Conservation (phyloP, 2,888 invertebrate genomes). For the Branchellion lobata region DNA sequence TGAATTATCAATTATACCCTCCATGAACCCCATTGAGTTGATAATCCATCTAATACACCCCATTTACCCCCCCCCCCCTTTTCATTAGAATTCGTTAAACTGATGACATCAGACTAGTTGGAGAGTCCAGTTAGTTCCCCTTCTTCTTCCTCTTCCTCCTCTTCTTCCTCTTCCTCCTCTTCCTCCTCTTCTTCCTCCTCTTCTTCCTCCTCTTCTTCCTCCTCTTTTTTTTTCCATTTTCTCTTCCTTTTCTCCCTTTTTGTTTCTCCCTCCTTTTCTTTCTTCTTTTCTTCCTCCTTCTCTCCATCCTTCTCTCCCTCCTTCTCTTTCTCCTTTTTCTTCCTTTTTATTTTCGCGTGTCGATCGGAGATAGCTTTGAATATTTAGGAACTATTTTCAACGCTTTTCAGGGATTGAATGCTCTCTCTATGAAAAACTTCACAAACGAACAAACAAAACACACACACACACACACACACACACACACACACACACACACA, state of each 20-base stretch:
- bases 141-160: slow-evolving; percentile 35
- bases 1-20: no score
- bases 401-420: no score
- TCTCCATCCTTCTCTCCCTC: slow-evolving; percentile 19
- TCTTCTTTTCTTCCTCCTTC: slow-evolving; percentile 23
- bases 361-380: no score
- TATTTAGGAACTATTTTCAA: no score
- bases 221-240: slow-evolving; percentile 9
- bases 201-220: slow-evolving; percentile 26
- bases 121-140: no score
- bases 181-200: slow-evolving; percentile 23
- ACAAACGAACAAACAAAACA: no score
- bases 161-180: slow-evolving; percentile 37
- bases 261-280: slow-evolving; percentile 30
- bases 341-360: background rate
- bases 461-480: no score
- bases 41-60: no score
- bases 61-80: no score
- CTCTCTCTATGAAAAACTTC: no score
- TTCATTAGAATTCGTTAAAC: slow-evolving; percentile 32
- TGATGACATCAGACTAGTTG: slow-evolving; percentile 33
- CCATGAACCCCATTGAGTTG: no score
- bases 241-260: background rate
- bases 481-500: no score
- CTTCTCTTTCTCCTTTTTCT: slow-evolving; percentile 25